phyloP scores from a whole-genome alignment of 2,888 invertebrate species.

The Dynastes tityus region DNA sequence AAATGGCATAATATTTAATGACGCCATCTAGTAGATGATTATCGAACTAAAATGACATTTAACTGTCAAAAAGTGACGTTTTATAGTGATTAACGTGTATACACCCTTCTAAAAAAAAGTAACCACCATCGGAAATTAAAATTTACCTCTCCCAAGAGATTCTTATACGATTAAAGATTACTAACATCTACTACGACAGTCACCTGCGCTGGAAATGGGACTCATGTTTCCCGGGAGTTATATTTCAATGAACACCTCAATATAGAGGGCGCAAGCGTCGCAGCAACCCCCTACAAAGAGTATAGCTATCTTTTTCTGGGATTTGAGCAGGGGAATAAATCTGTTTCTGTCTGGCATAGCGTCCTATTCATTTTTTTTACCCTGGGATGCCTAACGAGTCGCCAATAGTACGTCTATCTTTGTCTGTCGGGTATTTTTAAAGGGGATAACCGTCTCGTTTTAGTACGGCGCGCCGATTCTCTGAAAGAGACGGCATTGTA shows the following conservation, averaged over 20 bases:
- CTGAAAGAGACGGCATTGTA: slow-evolving; percentile 2
- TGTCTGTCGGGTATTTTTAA: neutral
- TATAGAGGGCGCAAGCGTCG: slow-evolving; percentile 31
- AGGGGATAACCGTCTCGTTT: too few relatives aligned
- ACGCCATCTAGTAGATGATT: neutral
- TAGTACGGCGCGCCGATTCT: too few relatives aligned
- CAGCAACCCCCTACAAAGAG: slow-evolving; percentile 30
- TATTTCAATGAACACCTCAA: slow-evolving; percentile 36
- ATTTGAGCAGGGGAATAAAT: neutral
- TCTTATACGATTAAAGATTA: neutral
- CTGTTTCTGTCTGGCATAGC: neutral
- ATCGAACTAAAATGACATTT: neutral
- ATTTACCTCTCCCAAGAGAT: neutral
- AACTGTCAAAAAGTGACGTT: neutral
- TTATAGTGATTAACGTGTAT: neutral
- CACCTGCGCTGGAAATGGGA: neutral
- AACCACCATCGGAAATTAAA: neutral
- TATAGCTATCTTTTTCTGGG: neutral
- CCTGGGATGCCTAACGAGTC: slow-evolving; percentile 14
- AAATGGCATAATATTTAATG: neutral
- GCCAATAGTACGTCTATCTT: slow-evolving; percentile 22
- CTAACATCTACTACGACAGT: neutral
- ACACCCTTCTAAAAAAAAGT: neutral
- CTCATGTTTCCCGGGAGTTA: slow-evolving; percentile 26
- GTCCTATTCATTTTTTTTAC: neutral